Conservation (phyloP, 2,797 vertebrate species). For the Oreochromis mossambicus region DNA sequence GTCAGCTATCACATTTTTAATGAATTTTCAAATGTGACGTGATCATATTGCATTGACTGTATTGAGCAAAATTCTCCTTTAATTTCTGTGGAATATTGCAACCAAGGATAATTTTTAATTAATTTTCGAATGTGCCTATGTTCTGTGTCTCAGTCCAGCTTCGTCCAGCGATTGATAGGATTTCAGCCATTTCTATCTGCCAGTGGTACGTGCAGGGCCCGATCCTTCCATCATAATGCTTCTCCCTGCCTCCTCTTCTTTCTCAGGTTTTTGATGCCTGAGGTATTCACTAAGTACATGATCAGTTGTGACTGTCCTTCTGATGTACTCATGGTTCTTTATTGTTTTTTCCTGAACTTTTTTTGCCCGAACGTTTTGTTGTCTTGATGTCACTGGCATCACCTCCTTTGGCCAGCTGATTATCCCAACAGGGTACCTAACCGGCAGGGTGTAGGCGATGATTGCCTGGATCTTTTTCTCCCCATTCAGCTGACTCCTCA, state of each 20-base stretch:
- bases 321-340: not conserved
- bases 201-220: not conserved
- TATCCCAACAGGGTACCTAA: not conserved
- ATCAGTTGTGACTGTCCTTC: not conserved
- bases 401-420: not conserved
- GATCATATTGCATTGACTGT: not conserved
- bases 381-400: not conserved
- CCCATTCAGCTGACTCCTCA: not conserved
- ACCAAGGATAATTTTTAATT: not conserved
- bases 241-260: not conserved
- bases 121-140: not conserved
- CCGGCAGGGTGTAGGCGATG: not conserved
- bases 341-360: not conserved
- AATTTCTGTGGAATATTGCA: not conserved
- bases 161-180: not conserved
- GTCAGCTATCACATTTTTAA: too few species aligned
- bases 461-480: not conserved
- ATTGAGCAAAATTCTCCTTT: not conserved
- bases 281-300: not conserved
- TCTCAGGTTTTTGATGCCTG: not conserved
- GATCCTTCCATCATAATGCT: not conserved
- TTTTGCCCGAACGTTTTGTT: not conserved
- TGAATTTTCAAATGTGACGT: not conserved
- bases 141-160: not conserved
- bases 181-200: not conserved